Conservation (phyloP, 2,888 invertebrate species). For the Ormyrus pomaceus region DNA sequence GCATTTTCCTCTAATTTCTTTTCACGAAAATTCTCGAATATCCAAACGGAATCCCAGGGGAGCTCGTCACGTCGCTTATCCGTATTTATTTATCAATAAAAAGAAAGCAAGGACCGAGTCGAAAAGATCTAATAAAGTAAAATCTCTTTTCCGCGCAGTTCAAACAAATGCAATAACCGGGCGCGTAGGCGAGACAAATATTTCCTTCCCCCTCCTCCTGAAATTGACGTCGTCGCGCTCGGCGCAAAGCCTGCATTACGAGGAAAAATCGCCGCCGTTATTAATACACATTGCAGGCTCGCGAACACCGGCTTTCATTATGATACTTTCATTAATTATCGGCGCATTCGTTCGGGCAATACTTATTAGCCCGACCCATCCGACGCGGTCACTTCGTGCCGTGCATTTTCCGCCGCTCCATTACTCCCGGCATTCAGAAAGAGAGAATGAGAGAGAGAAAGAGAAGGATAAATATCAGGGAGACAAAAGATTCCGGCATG, state of each 20-base stretch:
- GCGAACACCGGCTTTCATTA: neutral
- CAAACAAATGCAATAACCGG: constrained; percentile 8
- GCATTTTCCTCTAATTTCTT: too few species aligned
- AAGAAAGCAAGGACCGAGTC: neutral
- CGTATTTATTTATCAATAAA: constrained; percentile 3
- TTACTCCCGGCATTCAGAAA: constrained; percentile 65
- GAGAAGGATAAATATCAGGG: constrained; percentile 70
- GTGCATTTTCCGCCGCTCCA: constrained; percentile 58
- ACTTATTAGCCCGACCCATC: neutral
- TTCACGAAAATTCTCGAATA: too few species aligned
- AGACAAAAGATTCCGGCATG: constrained; percentile 70
- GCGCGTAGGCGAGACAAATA: neutral
- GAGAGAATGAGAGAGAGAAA: constrained; percentile 48
- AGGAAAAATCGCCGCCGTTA: constrained; percentile 1
- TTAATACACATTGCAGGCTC: neutral
- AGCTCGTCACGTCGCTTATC: neutral
- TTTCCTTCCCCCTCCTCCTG: neutral
- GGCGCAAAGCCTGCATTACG: neutral
- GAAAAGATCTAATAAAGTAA: constrained; percentile 19
- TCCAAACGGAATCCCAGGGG: too few species aligned
- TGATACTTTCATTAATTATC: neutral
- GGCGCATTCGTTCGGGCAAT: neutral
- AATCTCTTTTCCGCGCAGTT: neutral
- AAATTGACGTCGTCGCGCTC: neutral
- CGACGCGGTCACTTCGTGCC: constrained; percentile 20